phyloP scores from a whole-genome alignment of 1,140 invertebrate genomes.

The Leptonema lineaticorne region DNA sequence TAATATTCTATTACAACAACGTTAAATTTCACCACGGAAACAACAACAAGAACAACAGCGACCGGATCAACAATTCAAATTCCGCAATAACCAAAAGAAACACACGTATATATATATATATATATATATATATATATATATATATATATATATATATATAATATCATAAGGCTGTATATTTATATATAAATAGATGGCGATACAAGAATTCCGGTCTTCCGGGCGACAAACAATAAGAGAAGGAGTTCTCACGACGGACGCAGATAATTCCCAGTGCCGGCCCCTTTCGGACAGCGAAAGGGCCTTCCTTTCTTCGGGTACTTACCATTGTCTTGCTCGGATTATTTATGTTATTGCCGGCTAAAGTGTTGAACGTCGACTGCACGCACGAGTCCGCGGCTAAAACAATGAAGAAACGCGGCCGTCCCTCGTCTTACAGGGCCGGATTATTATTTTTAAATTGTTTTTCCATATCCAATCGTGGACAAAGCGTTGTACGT shows the following conservation, averaged over 20 bases:
- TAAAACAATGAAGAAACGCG: background rate
- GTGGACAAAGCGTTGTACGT: too few species aligned
- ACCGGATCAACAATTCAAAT: too few species aligned
- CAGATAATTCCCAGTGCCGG: background rate
- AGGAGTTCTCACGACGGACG: background rate
- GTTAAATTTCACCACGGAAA: too few species aligned
- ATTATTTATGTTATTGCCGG: conserved; percentile 27
- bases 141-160: too few species aligned
- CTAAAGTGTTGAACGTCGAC: conserved; percentile 3
- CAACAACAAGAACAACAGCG: too few species aligned
- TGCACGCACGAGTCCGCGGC: background rate
- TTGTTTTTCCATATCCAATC: background rate
- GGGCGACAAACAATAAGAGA: background rate
- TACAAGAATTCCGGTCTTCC: conserved; percentile 9
- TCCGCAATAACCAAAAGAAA: too few species aligned
- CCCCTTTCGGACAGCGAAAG: background rate
- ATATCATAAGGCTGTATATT: too few species aligned
- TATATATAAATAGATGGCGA: background rate
- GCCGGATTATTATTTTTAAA: background rate
- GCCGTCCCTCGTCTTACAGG: background rate
- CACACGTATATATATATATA: too few species aligned
- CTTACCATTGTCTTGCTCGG: conserved; percentile 17
- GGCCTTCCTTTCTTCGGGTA: conserved; percentile 18
- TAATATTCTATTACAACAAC: too few species aligned
- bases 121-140: too few species aligned